phyloP scores from a whole-genome alignment of 92 coral and sea anemone genomes.

The Phenganax subtilis region DNA sequence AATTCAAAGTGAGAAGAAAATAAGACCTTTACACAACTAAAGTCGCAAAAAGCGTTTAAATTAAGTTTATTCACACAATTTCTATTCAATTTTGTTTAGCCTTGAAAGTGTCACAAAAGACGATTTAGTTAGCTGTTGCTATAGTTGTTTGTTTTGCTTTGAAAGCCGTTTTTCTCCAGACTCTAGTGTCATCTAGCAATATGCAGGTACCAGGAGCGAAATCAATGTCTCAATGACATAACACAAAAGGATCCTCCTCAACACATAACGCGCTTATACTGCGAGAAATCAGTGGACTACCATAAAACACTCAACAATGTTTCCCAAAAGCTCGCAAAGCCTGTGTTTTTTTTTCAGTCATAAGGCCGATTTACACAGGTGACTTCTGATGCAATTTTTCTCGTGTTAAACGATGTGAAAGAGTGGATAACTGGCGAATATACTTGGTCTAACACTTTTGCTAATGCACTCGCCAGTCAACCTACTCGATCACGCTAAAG shows the following conservation, averaged over 20 bases:
- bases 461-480: no score
- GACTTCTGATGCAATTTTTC: no score
- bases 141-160: not conserved
- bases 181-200: not conserved
- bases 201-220: slow-evolving; percentile 26
- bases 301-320: no score
- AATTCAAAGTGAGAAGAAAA: not conserved
- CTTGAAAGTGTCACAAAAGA: not conserved
- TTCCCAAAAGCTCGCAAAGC: no score
- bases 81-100: not conserved
- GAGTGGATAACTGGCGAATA: no score
- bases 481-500: no score
- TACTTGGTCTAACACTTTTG: no score
- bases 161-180: not conserved
- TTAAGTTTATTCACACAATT: not conserved
- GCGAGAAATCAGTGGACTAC: no score
- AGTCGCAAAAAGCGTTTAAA: not conserved
- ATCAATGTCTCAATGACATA: not conserved
- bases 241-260: not conserved
- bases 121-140: not conserved
- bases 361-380: no score
- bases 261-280: not conserved
- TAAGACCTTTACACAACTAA: not conserved
- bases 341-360: no score
- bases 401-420: no score